Percentiles rank a stretch among this genome's conserved stretches.
Evolutionary conservation across 2,888 invertebrate species (phyloP).

Genomic region (Drosophila cyrtoloma): DNA sequence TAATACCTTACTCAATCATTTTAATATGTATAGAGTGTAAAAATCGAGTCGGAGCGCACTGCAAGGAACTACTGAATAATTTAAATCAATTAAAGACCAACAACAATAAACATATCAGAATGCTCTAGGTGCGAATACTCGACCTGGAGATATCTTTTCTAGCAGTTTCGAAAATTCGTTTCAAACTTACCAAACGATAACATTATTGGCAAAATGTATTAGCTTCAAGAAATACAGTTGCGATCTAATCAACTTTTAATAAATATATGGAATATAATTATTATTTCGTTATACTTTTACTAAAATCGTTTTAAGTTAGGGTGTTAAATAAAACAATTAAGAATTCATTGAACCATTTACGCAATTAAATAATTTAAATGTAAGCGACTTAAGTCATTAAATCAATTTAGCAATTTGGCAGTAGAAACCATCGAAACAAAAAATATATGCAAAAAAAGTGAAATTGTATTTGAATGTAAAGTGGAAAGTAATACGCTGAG

Average conservation of each 20-base stretch:
- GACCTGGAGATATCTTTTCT: slow-evolving; percentile 6
- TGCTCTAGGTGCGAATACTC: too few relatives aligned
- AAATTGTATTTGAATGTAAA: slow-evolving; percentile 40
- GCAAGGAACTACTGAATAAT: slow-evolving; percentile 59
- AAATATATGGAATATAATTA: background rate
- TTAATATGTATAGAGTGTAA: background rate
- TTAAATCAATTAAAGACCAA: slow-evolving; percentile 66
- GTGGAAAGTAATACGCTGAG: slow-evolving; percentile 12
- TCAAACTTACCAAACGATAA: background rate
- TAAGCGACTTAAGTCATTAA: slow-evolving; percentile 62
- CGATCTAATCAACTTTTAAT: background rate
- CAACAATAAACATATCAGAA: slow-evolving; percentile 12
- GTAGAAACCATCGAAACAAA: slow-evolving; percentile 11
- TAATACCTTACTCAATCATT: background rate
- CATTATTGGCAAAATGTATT: too few relatives aligned
- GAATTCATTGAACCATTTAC: slow-evolving; percentile 10
- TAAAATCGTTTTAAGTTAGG: background rate
- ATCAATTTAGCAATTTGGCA: slow-evolving; percentile 52
- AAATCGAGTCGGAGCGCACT: background rate
- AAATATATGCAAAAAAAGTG: slow-evolving; percentile 2
- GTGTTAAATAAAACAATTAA: slow-evolving; percentile 6
- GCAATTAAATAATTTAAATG: slow-evolving; percentile 66
- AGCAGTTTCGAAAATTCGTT: background rate
- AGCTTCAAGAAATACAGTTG: too few relatives aligned
- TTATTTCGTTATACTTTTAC: background rate